Conservation (phyloP, 1,140 invertebrate genomes). For the Scaptomyza hsui region DNA sequence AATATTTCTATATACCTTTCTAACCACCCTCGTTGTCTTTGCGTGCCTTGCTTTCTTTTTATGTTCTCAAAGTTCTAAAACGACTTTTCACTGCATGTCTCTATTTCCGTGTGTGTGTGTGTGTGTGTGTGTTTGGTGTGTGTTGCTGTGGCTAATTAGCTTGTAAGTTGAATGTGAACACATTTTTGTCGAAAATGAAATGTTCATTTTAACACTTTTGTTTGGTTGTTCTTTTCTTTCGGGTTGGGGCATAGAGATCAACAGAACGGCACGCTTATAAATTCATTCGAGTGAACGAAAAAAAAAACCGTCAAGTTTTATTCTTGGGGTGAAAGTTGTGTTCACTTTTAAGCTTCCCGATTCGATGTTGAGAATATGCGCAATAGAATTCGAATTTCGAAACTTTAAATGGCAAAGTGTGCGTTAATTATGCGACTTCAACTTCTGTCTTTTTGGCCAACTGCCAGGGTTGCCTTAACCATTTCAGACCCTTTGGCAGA, state of each 20-base stretch:
- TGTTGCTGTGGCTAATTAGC: conserved; percentile 76
- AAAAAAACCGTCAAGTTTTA: conserved; percentile 34
- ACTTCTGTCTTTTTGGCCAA: neutral
- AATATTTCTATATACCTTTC: neutral
- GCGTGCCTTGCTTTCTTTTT: conserved; percentile 54
- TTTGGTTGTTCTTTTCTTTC: too few species aligned
- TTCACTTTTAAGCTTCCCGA: conserved; percentile 9
- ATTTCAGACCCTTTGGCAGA: conserved; percentile 3
- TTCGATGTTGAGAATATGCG: conserved; percentile 9
- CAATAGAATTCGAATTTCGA: neutral
- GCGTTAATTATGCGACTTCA: conserved; percentile 25
- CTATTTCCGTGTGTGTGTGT: conserved; percentile 6
- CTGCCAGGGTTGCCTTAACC: neutral
- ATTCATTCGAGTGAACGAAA: conserved; percentile 43
- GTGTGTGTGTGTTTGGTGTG: conserved; percentile 13
- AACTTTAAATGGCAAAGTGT: conserved; percentile 4
- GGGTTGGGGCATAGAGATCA: conserved; percentile 18
- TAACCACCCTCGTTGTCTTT: conserved; percentile 7
- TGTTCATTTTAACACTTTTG: conserved; percentile 73
- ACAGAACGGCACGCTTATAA: conserved; percentile 66
- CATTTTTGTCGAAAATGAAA: conserved; percentile 62
- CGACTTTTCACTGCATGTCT: conserved; percentile 25
- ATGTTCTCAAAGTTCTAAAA: conserved; percentile 44
- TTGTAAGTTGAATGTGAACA: conserved; percentile 73
- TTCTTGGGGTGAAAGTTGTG: conserved; percentile 65